Conservation (phyloP, 2,888 invertebrate genomes). For the Rhamphomyia laevipes region DNA sequence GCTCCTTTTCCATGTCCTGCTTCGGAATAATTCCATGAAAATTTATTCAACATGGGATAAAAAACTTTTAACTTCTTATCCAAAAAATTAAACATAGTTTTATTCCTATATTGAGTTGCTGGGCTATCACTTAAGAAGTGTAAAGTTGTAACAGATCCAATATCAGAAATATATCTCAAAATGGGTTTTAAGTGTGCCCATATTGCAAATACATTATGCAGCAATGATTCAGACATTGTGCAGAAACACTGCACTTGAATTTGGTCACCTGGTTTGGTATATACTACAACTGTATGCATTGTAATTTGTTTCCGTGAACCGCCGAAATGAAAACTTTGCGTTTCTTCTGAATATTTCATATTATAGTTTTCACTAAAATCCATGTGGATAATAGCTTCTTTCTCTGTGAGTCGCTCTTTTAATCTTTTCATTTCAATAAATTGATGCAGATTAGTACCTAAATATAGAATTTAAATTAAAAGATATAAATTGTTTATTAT, state of each 20-base stretch:
- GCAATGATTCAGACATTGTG: not conserved
- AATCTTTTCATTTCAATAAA: no score
- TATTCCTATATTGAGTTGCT: not conserved
- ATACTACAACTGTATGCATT: not conserved
- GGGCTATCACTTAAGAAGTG: not conserved
- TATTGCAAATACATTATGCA: not conserved
- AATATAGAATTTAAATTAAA: no score
- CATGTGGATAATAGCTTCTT: no score
- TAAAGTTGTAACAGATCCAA: not conserved
- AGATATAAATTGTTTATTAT: no score
- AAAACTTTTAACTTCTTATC: not conserved
- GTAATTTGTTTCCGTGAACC: not conserved
- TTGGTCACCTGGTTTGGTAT: not conserved
- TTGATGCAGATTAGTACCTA: no score
- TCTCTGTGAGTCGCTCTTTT: no score
- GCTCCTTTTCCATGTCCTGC: not conserved
- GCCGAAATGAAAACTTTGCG: not conserved
- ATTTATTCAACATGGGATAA: not conserved
- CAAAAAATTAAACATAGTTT: not conserved
- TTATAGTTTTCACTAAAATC: no score
- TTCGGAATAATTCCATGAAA: not conserved
- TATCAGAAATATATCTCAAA: not conserved
- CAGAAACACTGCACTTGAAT: not conserved
- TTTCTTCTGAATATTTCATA: not conserved
- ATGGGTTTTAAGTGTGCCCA: constrained; percentile 1